These are phyloP conservation scores for Xestia ashworthii DNA, from an alignment of 2,888 invertebrate species.

Conservation along the genomic window DNA sequence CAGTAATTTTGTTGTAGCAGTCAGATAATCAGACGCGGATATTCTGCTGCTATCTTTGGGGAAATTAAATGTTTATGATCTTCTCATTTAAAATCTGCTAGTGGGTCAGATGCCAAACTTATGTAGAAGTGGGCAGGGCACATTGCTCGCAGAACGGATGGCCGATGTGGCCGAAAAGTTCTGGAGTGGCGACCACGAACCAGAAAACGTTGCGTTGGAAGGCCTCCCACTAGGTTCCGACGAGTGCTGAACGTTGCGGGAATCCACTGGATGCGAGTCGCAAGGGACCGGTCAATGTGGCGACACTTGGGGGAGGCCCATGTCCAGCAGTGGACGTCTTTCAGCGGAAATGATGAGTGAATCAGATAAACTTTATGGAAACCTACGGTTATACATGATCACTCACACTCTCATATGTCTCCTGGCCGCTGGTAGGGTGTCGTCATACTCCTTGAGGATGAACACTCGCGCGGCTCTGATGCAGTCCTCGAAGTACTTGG, in stretches of 20 bases:
- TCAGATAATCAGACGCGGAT: not conserved
- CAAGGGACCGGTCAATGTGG: no score
- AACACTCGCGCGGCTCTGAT: conserved; percentile 94
- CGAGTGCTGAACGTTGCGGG: no score
- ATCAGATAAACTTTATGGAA: not conserved
- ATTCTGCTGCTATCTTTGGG: not conserved
- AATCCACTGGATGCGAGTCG: no score
- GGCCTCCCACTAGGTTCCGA: no score
- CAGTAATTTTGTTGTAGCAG: not conserved
- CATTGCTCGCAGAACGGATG: no score
- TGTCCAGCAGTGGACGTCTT: no score
- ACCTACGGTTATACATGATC: not conserved
- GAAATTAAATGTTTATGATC: not conserved
- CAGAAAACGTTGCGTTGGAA: no score
- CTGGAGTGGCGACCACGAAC: no score
- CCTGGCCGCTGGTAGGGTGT: conserved; percentile 94
- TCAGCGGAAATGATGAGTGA: not conserved
- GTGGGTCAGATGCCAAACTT: not conserved
- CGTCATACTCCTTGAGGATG: conserved; percentile 95
- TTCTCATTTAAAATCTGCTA: not conserved
- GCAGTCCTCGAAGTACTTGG: conserved; percentile 95
- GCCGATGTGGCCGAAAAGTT: no score
- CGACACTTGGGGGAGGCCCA: no score
- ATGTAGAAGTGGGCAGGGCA: no score
- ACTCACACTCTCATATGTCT: conserved; percentile 95